Conservation (phyloP, 2,888 invertebrate genomes). For the Drosophila neotestacea region DNA sequence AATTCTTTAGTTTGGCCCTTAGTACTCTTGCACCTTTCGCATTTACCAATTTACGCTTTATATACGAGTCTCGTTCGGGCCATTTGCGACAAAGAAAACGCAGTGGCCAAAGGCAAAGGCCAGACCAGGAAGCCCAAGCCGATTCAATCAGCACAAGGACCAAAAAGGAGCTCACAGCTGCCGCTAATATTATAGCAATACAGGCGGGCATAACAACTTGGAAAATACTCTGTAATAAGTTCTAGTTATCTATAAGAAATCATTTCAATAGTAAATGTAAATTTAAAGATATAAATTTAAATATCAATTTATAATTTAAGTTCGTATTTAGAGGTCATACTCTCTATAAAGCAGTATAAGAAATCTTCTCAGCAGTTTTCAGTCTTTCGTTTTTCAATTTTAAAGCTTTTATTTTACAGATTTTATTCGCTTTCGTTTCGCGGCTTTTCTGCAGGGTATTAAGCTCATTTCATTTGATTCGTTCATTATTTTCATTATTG, state of each 20-base stretch:
- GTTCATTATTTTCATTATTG: constrained; percentile 73
- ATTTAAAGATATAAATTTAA: too few relatives aligned
- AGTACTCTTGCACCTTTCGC: constrained; percentile 47
- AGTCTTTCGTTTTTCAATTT: not conserved
- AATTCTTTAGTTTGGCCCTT: constrained; percentile 38
- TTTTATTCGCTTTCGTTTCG: not conserved
- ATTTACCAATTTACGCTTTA: constrained; percentile 62
- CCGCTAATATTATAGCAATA: constrained; percentile 36
- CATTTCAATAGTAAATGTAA: too few relatives aligned
- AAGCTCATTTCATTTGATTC: constrained; percentile 48
- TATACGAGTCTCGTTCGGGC: constrained; percentile 59
- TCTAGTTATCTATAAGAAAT: not conserved
- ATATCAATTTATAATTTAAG: too few relatives aligned
- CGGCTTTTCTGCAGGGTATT: constrained; percentile 38
- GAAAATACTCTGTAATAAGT: constrained; percentile 26
- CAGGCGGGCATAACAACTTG: not conserved
- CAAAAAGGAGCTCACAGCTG: constrained; percentile 43
- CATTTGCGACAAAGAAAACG: constrained; percentile 54
- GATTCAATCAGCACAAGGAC: constrained; percentile 50
- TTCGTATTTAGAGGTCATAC: too few relatives aligned
- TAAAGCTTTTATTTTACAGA: not conserved
- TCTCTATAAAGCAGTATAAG: too few relatives aligned
- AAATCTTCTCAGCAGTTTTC: not conserved
- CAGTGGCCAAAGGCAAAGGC: constrained; percentile 16
- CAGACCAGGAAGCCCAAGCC: constrained; percentile 9